Evolutionary conservation across 2,888 invertebrate genomes (phyloP).

Genomic region (Drosophila fungiperda): DNA sequence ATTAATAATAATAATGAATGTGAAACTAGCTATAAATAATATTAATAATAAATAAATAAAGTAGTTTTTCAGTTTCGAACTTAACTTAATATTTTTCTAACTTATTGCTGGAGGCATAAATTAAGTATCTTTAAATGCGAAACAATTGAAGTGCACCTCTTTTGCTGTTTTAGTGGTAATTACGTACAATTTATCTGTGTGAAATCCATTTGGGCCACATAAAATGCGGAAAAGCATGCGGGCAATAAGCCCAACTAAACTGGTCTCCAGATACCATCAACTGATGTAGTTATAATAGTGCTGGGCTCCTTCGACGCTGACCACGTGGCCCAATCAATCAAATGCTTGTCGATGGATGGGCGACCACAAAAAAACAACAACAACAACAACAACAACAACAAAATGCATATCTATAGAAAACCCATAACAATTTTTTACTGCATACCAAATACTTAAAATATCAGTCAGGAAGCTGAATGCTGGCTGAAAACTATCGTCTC

Average conservation of each 20-base stretch:
- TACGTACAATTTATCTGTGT: conserved; percentile 24
- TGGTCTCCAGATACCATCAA: conserved; percentile 21
- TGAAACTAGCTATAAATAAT: too few relatives aligned
- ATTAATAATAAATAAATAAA: too few relatives aligned
- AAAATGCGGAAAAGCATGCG: conserved; percentile 17
- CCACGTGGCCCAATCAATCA: conserved; percentile 53
- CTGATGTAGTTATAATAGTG: conserved; percentile 1
- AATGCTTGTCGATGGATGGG: conserved; percentile 37
- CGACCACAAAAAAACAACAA: neutral
- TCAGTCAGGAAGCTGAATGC: conserved; percentile 38
- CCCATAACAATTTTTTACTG: conserved; percentile 42
- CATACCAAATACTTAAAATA: conserved; percentile 55
- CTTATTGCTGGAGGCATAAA: neutral
- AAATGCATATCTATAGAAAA: conserved; percentile 43
- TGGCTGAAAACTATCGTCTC: conserved; percentile 53
- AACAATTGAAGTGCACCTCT: neutral
- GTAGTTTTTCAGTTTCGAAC: too few relatives aligned
- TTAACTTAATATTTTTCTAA: neutral
- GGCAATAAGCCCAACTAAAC: conserved; percentile 20
- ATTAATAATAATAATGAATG: too few relatives aligned
- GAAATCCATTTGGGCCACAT: conserved; percentile 20
- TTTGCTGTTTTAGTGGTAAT: conserved; percentile 10
- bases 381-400: conserved; percentile 1
- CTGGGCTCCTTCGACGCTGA: neutral
- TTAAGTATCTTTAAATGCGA: neutral